Evolutionary conservation across 2,797 vertebrate genomes (phyloP).

Genomic region (Pterois miles): DNA sequence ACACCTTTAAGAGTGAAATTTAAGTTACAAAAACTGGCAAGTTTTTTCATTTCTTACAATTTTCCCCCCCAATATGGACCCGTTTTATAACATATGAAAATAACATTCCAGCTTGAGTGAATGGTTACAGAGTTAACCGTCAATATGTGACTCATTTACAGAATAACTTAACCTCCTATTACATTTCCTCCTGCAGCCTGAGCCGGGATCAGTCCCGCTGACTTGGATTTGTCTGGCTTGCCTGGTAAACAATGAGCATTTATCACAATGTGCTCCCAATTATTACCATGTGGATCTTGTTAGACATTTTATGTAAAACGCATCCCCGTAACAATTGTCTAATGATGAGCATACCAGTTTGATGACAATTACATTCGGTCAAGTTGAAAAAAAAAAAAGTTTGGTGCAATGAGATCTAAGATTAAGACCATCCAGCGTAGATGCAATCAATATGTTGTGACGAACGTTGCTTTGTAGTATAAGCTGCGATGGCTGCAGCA

Average conservation of each 20-base stretch:
- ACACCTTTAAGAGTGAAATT: background rate
- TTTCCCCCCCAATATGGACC: background rate
- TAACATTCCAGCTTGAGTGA: slow-evolving; percentile 1
- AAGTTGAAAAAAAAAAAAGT: slow-evolving; percentile 38
- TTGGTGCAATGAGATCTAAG: slow-evolving; percentile 58
- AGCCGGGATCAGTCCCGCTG: slow-evolving; percentile 26
- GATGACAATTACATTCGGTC: slow-evolving; percentile 54
- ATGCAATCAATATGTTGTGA: slow-evolving; percentile 77
- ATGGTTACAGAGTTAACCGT: background rate
- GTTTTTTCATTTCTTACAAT: too few species aligned
- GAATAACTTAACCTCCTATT: slow-evolving; percentile 3
- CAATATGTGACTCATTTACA: slow-evolving; percentile 12
- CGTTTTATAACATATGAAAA: background rate
- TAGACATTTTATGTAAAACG: slow-evolving; percentile 47
- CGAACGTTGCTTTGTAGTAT: slow-evolving; percentile 66
- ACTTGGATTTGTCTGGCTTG: slow-evolving; percentile 13
- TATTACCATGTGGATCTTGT: slow-evolving; percentile 58
- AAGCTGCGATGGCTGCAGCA: slow-evolving; percentile 68
- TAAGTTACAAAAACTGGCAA: background rate
- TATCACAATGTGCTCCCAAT: slow-evolving; percentile 58
- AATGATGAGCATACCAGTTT: slow-evolving; percentile 55
- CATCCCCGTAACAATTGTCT: slow-evolving; percentile 42
- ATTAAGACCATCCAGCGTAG: slow-evolving; percentile 61
- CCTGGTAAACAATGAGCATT: slow-evolving; percentile 47
- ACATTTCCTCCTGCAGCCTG: slow-evolving; percentile 22